A percentile compares a stretch with the other conserved stretches of the same genome.
Conservation (phyloP, 2,113 vertebrate genomes). For the Pomatorhinus ruficollis region DNA sequence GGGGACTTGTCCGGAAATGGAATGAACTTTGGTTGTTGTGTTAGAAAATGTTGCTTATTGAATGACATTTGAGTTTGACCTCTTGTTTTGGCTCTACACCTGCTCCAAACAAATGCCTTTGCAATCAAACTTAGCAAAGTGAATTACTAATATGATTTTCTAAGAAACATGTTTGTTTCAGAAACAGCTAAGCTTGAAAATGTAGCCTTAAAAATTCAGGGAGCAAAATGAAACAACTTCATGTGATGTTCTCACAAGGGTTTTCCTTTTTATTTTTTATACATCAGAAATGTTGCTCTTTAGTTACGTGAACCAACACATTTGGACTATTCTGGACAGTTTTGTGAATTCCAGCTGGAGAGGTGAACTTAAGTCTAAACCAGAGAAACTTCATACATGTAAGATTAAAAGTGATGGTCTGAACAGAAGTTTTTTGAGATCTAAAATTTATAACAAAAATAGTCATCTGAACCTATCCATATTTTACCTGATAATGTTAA, state of each 20-base stretch:
- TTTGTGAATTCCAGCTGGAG: background rate
- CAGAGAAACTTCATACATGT: background rate
- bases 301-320: background rate
- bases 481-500: background rate
- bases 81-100: constrained; percentile 17
- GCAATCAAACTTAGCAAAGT: background rate
- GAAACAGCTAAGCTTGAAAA: background rate
- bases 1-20: background rate
- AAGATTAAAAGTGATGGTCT: background rate
- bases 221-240: background rate
- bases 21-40: background rate
- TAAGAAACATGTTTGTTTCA: background rate
- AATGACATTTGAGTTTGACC: background rate
- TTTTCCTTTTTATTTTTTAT: background rate
- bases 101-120: background rate
- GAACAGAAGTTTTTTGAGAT: background rate
- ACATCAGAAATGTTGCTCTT: background rate
- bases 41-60: background rate
- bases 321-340: background rate
- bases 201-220: background rate
- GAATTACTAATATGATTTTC: background rate
- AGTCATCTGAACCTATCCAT: background rate
- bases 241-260: background rate
- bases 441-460: background rate
- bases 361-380: background rate